Evolutionary conservation across 2,797 vertebrate genomes (phyloP), one percentile per base, ranked within the genome.

Genomic region (Clamator glandarius): DNA sequence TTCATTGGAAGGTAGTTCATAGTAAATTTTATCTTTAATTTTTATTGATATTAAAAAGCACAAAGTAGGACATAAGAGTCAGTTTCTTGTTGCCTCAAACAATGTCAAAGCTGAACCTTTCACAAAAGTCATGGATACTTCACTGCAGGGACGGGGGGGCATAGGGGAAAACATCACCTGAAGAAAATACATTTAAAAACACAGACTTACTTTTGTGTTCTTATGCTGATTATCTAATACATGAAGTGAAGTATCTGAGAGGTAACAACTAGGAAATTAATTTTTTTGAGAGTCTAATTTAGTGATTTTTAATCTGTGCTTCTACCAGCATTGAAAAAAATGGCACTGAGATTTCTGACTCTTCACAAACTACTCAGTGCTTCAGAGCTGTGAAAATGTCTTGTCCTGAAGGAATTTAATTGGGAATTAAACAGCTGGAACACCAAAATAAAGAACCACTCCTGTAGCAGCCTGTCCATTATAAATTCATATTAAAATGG

Each of bases 371-470:
- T 66, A 33, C 44, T 63, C 0, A 0, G 48, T 61, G 25, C 54
- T 77, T 74, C 59, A 51, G 68, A 84, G 84, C 52, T 61, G 86
- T 44, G 63, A 44, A 91, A 87, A 68, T 29, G 20, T 64, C 48
- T 77, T 93, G 41, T 69, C 64, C 52, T 25, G 11, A 57, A 95
- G 42, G 61, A 55, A 54, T 58, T 93, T 82, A 85, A 77, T 61
- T 73, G 58, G 19, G 35, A 89, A 82, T 59, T 63, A 81, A 85
- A 52, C 31, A 93, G 24, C 46, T 95, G 88, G 57, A 92, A 86
- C 50, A 59, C 41, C 6, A 25, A 63, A 72, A 51, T 66, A 57
- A 72, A 2, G 9, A 73, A 36, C 39, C 19, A 41, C 39, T 81
- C 67, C 54, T 44, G 21, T 19, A 84, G 72, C 58, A 82, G 54